phyloP scores from a whole-genome alignment of 1,140 invertebrate genomes.

The Mya arenaria region DNA sequence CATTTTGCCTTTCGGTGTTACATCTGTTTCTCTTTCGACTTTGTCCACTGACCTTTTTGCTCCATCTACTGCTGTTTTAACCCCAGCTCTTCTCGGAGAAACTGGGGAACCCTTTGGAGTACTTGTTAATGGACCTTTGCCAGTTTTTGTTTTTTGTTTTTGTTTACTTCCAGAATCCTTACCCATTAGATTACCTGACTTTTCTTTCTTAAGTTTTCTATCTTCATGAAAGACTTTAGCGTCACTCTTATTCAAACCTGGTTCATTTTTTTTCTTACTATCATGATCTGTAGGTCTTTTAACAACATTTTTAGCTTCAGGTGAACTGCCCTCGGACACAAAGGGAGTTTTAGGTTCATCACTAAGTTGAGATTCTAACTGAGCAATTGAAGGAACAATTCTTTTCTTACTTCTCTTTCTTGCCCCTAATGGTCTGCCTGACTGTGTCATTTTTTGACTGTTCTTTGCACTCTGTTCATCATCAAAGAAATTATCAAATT shows the following conservation, averaged over 20 bases:
- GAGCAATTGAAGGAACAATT: not conserved
- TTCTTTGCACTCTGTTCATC: not conserved
- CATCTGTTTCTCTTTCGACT: too few species aligned
- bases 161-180: too few species aligned
- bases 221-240: not conserved
- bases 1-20: too few species aligned
- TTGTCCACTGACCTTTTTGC: too few species aligned
- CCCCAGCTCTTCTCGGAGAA: conserved; percentile 12
- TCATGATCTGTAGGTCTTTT: not conserved
- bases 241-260: too few species aligned
- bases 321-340: conserved; percentile 5
- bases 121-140: conserved; percentile 44
- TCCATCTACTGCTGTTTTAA: not conserved
- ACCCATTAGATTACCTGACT: not conserved
- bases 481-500: not conserved
- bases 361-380: not conserved
- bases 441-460: not conserved
- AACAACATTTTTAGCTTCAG: not conserved
- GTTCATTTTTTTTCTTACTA: not conserved
- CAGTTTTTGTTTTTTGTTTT: too few species aligned
- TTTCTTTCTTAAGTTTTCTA: not conserved
- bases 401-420: not conserved
- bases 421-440: not conserved
- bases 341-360: conserved; percentile 10
- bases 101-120: conserved; percentile 44